Percentiles rank a stretch among this genome's conserved stretches.
phyloP scores from a whole-genome alignment of 2,888 invertebrate species.

The Erannis defoliaria region DNA sequence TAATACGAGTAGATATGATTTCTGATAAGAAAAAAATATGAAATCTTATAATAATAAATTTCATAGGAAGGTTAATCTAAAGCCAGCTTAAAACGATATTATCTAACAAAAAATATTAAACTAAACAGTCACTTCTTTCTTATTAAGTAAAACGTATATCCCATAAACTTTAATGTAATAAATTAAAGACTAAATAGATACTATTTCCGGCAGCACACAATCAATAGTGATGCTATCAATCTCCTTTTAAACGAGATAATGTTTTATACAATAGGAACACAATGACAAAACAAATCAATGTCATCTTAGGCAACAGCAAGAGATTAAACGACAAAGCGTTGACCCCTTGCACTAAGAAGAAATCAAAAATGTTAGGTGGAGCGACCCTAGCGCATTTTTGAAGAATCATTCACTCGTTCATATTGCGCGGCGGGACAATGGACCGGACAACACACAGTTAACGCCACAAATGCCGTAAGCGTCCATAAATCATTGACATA shows the following conservation, averaged over 20 bases:
- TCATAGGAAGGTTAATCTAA: conserved; percentile 3
- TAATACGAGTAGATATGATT: conserved; percentile 1
- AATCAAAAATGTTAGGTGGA: conserved; percentile 73
- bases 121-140: conserved; percentile 9
- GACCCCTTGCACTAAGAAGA: conserved; percentile 73
- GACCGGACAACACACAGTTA: conserved; percentile 78
- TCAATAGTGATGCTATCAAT: conserved; percentile 44
- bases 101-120: conserved; percentile 10
- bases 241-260: conserved; percentile 46
- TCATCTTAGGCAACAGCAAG: conserved; percentile 60
- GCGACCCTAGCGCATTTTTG: conserved; percentile 76
- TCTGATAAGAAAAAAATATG: background rate
- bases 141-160: conserved; percentile 18
- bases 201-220: conserved; percentile 43
- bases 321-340: conserved; percentile 64
- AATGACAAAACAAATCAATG: conserved; percentile 62
- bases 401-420: conserved; percentile 75
- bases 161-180: conserved; percentile 33
- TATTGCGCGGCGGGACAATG: conserved; percentile 72
- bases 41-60: conserved; percentile 10
- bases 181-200: conserved; percentile 39
- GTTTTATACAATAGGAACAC: conserved; percentile 51
- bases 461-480: conserved; percentile 72
- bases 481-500: conserved; percentile 83
- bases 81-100: conserved; percentile 20